phyloP scores from a whole-genome alignment of 2,888 invertebrate species.

The Agrotis clavis region DNA sequence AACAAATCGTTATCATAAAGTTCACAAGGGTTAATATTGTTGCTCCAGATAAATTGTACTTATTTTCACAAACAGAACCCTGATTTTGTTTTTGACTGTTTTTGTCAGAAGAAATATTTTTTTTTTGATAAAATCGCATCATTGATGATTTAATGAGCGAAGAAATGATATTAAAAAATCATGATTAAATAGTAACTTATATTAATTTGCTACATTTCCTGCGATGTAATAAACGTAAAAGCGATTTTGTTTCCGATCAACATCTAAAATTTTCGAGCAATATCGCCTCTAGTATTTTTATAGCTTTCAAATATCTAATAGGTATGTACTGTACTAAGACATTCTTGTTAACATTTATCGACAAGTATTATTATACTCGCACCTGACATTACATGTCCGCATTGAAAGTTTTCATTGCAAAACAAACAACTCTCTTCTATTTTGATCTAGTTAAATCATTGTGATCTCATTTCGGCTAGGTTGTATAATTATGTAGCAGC shows the following conservation, averaged over 20 bases:
- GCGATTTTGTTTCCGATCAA: background rate
- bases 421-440: background rate
- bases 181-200: background rate
- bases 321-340: no score
- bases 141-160: background rate
- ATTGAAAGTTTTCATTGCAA: slow-evolving; percentile 23
- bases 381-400: background rate
- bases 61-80: slow-evolving; percentile 20
- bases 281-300: no score
- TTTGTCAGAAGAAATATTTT: background rate
- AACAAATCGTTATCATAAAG: slow-evolving; percentile 45
- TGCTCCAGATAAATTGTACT: slow-evolving; percentile 21
- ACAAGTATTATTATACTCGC: background rate
- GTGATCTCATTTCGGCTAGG: no score
- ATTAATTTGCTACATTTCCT: slow-evolving; percentile 1
- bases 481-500: no score
- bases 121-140: background rate
- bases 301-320: no score
- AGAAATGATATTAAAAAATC: background rate
- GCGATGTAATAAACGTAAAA: no score
- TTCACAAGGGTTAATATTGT: slow-evolving; percentile 53
- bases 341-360: background rate
- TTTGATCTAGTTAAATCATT: background rate
- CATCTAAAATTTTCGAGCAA: no score
- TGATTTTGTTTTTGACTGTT: background rate